phyloP scores from a whole-genome alignment of 2,113 vertebrate species.

The Conger conger region DNA sequence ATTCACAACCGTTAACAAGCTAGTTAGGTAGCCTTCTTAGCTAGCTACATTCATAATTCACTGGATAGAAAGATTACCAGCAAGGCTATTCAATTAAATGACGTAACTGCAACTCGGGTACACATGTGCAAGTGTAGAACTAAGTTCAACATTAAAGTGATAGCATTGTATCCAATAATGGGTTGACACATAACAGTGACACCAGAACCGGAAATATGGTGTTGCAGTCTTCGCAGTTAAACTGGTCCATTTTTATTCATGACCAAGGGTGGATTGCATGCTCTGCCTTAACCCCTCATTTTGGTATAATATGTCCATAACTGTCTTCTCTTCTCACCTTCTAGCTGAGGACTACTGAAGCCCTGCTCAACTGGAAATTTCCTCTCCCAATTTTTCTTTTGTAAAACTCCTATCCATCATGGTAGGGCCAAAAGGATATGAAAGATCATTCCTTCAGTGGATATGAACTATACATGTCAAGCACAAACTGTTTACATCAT shows the following conservation, averaged over 20 bases:
- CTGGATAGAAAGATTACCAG: no score
- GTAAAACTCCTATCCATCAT: constrained; percentile 62
- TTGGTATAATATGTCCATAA: constrained; percentile 64
- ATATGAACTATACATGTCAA: constrained; percentile 33
- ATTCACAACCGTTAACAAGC: no score
- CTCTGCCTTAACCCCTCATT: constrained; percentile 13
- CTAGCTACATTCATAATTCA: no score
- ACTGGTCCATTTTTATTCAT: not conserved
- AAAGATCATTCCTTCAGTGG: constrained; percentile 71
- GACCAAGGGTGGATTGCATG: constrained; percentile 53
- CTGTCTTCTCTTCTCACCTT: constrained; percentile 54
- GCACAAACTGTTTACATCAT: constrained; percentile 62
- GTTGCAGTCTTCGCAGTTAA: no score
- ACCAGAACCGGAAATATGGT: no score
- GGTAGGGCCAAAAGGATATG: constrained; percentile 74
- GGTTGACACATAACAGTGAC: no score
- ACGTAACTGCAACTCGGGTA: no score
- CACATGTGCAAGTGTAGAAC: no score
- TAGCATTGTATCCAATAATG: no score
- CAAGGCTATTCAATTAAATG: no score
- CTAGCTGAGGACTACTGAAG: constrained; percentile 87
- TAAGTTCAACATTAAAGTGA: no score
- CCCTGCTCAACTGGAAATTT: constrained; percentile 64
- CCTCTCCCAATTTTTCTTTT: constrained; percentile 56
- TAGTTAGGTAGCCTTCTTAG: no score